Percentiles rank a stretch among this genome's conserved stretches.
Conservation (phyloP, 2,888 invertebrate genomes). For the Willowsia nigromaculata region DNA sequence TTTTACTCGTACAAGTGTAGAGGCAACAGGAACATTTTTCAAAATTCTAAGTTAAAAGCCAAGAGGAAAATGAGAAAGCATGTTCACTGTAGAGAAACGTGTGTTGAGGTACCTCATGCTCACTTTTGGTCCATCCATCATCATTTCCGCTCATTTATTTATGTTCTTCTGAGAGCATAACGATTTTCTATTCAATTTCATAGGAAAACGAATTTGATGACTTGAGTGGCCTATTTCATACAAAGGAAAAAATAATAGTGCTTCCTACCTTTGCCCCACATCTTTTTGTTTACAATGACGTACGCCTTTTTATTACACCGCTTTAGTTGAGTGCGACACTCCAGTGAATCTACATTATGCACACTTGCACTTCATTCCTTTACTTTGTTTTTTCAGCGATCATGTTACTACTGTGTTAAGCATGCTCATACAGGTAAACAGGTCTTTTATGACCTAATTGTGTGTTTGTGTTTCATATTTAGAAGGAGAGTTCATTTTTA, state of each 20-base stretch:
- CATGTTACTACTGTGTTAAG: too few species aligned
- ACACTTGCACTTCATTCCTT: background rate
- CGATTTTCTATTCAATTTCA: constrained; percentile 29
- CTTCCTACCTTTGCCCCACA: background rate
- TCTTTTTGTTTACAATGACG: background rate
- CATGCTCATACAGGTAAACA: too few species aligned
- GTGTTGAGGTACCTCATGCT: background rate
- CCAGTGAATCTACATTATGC: background rate
- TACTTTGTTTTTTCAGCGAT: too few species aligned
- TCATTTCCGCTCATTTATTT: constrained; percentile 7
- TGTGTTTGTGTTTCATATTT: too few species aligned
- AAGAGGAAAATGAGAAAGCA: background rate
- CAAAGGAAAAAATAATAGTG: background rate
- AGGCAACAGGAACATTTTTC: background rate
- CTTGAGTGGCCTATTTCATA: constrained; percentile 10
- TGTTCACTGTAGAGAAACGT: too few species aligned
- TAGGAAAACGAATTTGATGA: constrained; percentile 5
- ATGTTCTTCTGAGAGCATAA: background rate
- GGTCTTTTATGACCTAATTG: too few species aligned
- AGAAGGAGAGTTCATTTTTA: too few species aligned
- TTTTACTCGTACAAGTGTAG: background rate
- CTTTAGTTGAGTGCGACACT: background rate
- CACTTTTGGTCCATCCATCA: constrained; percentile 1
- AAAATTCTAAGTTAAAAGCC: background rate
- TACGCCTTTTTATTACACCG: background rate